A percentile compares a stretch with the other conserved stretches of the same genome.
These are phyloP conservation scores for Tichodroma muraria DNA, from an alignment of 2,113 vertebrate genomes.

Conservation along the genomic window DNA sequence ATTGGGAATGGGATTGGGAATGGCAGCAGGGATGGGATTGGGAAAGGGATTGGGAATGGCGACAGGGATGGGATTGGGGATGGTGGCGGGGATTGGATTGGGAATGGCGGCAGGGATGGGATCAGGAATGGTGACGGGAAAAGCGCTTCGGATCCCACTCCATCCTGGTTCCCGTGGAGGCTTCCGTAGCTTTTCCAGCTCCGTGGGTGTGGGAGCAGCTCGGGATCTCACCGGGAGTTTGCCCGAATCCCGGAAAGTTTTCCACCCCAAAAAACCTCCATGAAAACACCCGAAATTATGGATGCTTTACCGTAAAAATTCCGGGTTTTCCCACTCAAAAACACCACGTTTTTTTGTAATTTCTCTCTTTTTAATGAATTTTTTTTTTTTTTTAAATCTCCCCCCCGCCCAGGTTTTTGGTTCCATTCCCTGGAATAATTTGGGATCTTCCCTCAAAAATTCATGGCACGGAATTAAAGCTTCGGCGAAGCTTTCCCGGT, in stretches of 20 bases:
- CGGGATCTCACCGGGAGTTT: accelerated
- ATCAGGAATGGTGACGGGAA: neutral
- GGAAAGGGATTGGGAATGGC: too few relatives aligned
- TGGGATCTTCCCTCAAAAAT: neutral
- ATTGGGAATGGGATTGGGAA: too few relatives aligned
- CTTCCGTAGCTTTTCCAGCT: neutral
- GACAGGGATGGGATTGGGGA: neutral
- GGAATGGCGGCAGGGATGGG: too few relatives aligned
- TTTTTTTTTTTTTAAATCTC: too few relatives aligned
- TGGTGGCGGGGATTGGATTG: too few relatives aligned
- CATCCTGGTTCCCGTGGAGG: accelerated
- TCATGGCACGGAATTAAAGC: neutral
- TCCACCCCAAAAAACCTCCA: neutral
- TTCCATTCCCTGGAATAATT: neutral
- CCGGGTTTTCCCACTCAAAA: accelerated
- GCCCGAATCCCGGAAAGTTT: neutral
- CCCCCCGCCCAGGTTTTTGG: too few relatives aligned
- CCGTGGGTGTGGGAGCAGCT: accelerated
- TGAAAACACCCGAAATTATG: accelerated
- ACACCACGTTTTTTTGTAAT: neutral
- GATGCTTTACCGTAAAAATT: neutral
- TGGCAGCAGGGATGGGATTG: too few relatives aligned
- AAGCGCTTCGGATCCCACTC: accelerated
- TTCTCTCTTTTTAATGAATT: neutral
- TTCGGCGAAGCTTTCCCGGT: neutral